Evolutionary conservation across 92 coral and sea anemone species (phyloP).

Genomic region (Metridium senile): DNA sequence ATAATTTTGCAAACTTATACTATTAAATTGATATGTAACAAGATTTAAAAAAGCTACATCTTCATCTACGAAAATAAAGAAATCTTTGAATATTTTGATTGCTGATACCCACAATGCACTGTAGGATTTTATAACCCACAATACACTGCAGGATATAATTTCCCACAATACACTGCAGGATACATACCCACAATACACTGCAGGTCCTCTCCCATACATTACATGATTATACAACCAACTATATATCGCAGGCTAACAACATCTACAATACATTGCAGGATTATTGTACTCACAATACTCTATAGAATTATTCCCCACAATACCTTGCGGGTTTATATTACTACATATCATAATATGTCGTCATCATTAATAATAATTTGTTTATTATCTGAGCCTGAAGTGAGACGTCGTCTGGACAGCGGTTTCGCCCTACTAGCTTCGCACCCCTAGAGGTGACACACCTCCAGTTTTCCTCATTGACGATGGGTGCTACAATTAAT

Average conservation of each 20-base stretch:
- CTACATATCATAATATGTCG: neutral
- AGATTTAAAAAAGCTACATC: constrained; percentile 6
- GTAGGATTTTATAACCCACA: neutral
- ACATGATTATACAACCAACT: neutral
- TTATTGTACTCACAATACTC: neutral
- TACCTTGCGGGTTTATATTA: neutral
- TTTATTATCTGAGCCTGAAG: neutral
- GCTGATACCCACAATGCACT: neutral
- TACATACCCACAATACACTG: neutral
- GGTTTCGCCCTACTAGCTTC: constrained; percentile 15
- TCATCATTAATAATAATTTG: neutral
- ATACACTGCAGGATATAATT: neutral
- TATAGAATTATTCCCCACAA: neutral
- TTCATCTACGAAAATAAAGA: constrained; percentile 34
- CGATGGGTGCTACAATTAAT: constrained; percentile 4
- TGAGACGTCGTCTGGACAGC: neutral
- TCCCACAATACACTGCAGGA: neutral
- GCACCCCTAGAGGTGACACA: neutral
- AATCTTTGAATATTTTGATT: neutral
- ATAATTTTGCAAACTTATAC: neutral
- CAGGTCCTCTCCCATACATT: neutral
- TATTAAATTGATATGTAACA: constrained; percentile 12
- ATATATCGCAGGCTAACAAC: neutral
- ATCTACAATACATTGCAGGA: neutral
- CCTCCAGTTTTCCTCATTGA: constrained; percentile 20